These are phyloP conservation scores for Ferdinandea cuprea DNA, from an alignment of 2,888 invertebrate genomes.

Conservation along the genomic window DNA sequence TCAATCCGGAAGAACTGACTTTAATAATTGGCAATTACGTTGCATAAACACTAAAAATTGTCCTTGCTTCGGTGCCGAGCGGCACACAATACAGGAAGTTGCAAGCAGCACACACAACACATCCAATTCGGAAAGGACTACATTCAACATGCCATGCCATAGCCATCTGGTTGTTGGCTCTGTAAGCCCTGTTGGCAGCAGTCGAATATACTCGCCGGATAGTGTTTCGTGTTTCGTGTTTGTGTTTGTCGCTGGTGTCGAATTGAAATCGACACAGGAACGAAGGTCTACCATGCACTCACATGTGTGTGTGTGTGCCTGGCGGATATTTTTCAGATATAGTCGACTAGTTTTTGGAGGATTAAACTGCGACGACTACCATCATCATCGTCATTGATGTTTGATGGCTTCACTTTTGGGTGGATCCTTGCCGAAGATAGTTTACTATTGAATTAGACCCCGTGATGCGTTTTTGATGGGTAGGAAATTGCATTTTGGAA, in stretches of 20 bases:
- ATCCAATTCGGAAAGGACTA: conserved; percentile 2
- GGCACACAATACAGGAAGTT: conserved; percentile 30
- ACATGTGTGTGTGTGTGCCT: neutral
- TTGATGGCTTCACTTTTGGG: conserved; percentile 9
- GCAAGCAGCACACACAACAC: conserved; percentile 21
- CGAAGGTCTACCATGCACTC: neutral
- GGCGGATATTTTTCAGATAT: conserved; percentile 8
- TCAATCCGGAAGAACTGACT: conserved; percentile 65
- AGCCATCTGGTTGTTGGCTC: conserved; percentile 28
- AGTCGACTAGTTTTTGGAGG: neutral
- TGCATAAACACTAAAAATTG: conserved; percentile 60
- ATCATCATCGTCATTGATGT: neutral
- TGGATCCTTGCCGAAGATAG: conserved; percentile 8
- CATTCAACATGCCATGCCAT: neutral
- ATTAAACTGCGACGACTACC: conserved; percentile 4
- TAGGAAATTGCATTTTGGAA: conserved; percentile 34
- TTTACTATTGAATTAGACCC: conserved; percentile 34
- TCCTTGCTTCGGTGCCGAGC: conserved; percentile 13
- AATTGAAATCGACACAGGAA: conserved; percentile 40
- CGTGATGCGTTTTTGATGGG: conserved; percentile 35
- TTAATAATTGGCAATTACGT: conserved; percentile 65
- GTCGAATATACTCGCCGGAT: conserved; percentile 44
- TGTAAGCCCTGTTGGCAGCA: conserved; percentile 31
- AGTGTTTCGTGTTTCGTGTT: conserved; percentile 35
- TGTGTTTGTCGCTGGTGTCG: neutral